Base-by-base conservation (phyloP, 2,113 vertebrate genomes). In the Passer domesticus region DNA sequence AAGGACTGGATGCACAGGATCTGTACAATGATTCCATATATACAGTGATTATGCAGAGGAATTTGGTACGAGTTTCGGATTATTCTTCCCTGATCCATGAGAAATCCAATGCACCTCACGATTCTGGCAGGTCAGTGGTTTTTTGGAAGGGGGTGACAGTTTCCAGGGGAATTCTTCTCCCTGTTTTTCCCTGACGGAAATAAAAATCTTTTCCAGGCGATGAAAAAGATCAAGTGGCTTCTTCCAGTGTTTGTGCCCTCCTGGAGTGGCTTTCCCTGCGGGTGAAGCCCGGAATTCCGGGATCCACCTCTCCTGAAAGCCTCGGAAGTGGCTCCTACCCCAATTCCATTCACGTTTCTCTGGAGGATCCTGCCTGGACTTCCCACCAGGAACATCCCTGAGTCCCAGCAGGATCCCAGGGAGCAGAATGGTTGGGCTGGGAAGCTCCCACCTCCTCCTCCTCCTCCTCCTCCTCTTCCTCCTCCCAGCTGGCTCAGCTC, bases 51-150 rank as follows among this genome's bases (percentile, higher is more conserved):
- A 25, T 2, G 33, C 30, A 52, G 28, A 84, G 49, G 49, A 33
- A 64, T 76, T 78, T 20, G 4, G 44, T 59, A n/a, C 63, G 80
- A 43, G 4, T 27, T 74, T 21, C 24, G 49, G 67, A 92, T 66
- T 53, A 15, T 35, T 47, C 64, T 81, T 93, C 92, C 94, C 90
- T 96, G 92, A 96, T 93, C 76, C 66, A 20, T 8, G 35, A 82
- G 77, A 66, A 87, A 85, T 33, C 28, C 53, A 13, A 81, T 0
- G 52, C 53, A 60, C 75, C 80, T 80, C 88, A 78, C 37, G 64
- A 87, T 90, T 94, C 22, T 35, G 39, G 22, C 33, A 80, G 33
- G 39, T 82, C 28, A 8, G 1, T 11, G 15, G 6, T 8, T 75
- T 73, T 74, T 47, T 13, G 35, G 62, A 19, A 66, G 14, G 63